Conservation (phyloP, 2,888 invertebrate species). For the Dromius quadrimaculatus region DNA sequence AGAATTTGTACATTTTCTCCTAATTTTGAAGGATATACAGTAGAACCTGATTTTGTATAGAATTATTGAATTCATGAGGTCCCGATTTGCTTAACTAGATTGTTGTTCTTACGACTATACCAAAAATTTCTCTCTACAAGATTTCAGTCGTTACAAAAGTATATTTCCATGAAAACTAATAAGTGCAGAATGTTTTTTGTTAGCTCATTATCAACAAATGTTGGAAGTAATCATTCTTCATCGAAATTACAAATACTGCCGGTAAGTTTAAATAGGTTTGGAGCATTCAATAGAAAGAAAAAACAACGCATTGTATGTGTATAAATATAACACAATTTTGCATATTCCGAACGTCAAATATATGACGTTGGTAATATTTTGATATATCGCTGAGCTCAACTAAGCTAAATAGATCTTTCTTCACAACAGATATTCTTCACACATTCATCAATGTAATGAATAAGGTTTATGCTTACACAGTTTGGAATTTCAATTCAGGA, state of each 20-base stretch:
- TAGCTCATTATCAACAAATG: no score
- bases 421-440: neutral
- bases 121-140: no score
- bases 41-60: no score
- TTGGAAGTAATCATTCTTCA: neutral
- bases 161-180: no score
- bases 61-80: no score
- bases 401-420: slow-evolving; percentile 16
- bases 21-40: no score
- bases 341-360: slow-evolving; percentile 36
- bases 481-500: slow-evolving; percentile 44
- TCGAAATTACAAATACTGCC: neutral
- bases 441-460: slow-evolving; percentile 39
- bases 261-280: neutral
- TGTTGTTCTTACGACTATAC: no score
- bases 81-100: no score
- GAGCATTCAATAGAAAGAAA: neutral
- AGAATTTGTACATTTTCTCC: no score
- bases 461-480: slow-evolving; percentile 50
- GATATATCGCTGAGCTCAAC: neutral
- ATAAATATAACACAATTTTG: slow-evolving; percentile 42
- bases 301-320: slow-evolving; percentile 6
- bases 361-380: slow-evolving; percentile 33
- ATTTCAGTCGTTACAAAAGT: no score
- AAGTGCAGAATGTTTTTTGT: no score